A percentile compares a stretch with the other conserved stretches of the same genome.
Conservation (phyloP, 1,140 invertebrate species). For the Cecropterus lyciades region DNA sequence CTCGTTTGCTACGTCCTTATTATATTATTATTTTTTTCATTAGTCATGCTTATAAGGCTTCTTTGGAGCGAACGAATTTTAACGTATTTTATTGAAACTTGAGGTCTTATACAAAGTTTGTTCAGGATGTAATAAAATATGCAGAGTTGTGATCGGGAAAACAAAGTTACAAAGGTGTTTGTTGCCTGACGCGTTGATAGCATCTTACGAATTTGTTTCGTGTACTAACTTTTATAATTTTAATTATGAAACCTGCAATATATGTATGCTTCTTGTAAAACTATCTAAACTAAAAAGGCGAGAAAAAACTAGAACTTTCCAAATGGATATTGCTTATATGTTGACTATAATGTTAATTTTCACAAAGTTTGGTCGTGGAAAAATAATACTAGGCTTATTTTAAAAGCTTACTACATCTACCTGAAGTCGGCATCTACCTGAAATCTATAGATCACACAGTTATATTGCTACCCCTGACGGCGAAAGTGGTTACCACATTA, state of each 20-base stretch:
- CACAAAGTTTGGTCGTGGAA: no score
- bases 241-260: conserved; percentile 1
- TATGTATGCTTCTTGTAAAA: background rate
- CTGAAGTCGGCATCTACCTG: no score
- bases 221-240: conserved; percentile 12
- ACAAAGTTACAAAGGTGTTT: conserved; percentile 26
- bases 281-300: conserved; percentile 9
- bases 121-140: conserved; percentile 17
- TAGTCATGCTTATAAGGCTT: background rate
- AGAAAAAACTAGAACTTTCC: background rate
- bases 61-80: background rate
- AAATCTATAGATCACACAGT: no score
- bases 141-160: conserved; percentile 10
- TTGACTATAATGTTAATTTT: background rate
- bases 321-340: background rate
- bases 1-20: no score
- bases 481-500: no score
- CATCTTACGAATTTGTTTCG: conserved; percentile 9
- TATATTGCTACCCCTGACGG: no score
- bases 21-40: no score
- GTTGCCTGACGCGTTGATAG: conserved; percentile 7
- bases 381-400: no score
- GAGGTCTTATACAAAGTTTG: conserved; percentile 5
- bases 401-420: no score
- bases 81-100: conserved; percentile 4